Percentiles rank a stretch among this genome's conserved stretches.
phyloP scores from a whole-genome alignment of 2,797 vertebrate species.

The Microctenopoma stevenorrisi region DNA sequence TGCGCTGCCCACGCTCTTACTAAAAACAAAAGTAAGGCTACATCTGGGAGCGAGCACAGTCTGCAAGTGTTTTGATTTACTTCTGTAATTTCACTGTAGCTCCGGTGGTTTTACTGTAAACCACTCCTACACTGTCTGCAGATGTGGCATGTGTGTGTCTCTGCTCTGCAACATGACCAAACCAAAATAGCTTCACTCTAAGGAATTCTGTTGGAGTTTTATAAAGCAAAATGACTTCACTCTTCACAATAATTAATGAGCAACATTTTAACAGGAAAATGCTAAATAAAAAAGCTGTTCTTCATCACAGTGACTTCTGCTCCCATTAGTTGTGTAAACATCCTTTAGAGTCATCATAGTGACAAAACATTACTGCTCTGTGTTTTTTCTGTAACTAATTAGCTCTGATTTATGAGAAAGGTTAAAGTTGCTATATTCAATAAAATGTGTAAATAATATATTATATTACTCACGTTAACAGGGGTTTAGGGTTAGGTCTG shows the following conservation, averaged over 20 bases:
- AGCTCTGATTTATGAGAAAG: not conserved
- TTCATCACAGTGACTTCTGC: not conserved
- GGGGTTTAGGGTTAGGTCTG: too few relatives aligned
- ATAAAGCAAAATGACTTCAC: constrained; percentile 9
- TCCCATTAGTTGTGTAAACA: constrained; percentile 19
- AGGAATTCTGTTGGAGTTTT: constrained; percentile 38
- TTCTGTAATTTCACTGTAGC: constrained; percentile 76
- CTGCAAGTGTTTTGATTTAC: constrained; percentile 76
- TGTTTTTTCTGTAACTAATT: not conserved
- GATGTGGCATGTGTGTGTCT: constrained; percentile 64
- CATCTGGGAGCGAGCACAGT: constrained; percentile 69
- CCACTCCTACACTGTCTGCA: constrained; percentile 78
- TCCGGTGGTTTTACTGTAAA: constrained; percentile 78
- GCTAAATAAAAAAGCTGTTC: not conserved
- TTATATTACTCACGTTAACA: too few relatives aligned
- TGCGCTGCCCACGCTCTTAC: constrained; percentile 59
- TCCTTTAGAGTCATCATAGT: not conserved
- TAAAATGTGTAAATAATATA: too few relatives aligned
- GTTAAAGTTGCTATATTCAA: not conserved
- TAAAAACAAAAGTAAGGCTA: constrained; percentile 75
- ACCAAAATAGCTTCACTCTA: constrained; percentile 34
- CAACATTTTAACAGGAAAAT: not conserved
- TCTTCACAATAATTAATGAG: constrained; percentile 12
- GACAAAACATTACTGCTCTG: not conserved
- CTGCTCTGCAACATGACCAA: constrained; percentile 18